Base-by-base conservation (phyloP, 2,797 vertebrate species). In the Cacajao melanocephalus region DNA sequence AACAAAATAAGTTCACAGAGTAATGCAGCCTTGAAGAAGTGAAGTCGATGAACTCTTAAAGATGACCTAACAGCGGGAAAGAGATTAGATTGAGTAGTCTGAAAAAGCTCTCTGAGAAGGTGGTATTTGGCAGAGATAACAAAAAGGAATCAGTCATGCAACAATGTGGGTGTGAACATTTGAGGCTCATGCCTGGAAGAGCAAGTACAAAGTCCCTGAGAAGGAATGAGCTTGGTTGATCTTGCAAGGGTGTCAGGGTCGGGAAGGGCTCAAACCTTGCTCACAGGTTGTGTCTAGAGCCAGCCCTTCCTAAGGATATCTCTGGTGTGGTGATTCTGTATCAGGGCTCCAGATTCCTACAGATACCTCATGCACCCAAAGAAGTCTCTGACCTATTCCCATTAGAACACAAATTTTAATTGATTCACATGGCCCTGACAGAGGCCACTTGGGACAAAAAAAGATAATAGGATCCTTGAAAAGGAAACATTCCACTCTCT, bases 361-460 rank as follows among this genome's bases (percentile, higher is more conserved):
- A 90, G 75, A 64, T 15, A 67, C 4, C 39, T 30, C 20, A 70
- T 64, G 36, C 2, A 19, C 46, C 7, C 41, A 95, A 78, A 28
- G 72, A 28, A 52, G 67, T 85, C 76, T 95, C 17, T 89, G 55
- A 57, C 20, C 11, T 82, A 26, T 84, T 93, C 39, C 36, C 36
- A 57, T 84, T 90, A 85, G 17, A 33, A 90, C 5, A 50, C 44
- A 90, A 86, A 88, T 75, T 85, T 97, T 64, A 85, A 78, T 90
- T 44, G 15, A 88, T n/a, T 76, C 2, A 17, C 17, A 7, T 50
- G 79, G 14, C 67, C 11, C 67, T 75, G 46, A 85, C 8, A 61
- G 78, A 84, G 58, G 17, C 14, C 41, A 83, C 26, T 50, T 75
- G 7, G 22, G 46, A 90, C 1, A 22, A 22, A 96, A 96, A 92